Percentiles rank a stretch among this genome's conserved stretches.
Conservation (phyloP, 1,140 invertebrate genomes). For the Drosophila rhopaloa region DNA sequence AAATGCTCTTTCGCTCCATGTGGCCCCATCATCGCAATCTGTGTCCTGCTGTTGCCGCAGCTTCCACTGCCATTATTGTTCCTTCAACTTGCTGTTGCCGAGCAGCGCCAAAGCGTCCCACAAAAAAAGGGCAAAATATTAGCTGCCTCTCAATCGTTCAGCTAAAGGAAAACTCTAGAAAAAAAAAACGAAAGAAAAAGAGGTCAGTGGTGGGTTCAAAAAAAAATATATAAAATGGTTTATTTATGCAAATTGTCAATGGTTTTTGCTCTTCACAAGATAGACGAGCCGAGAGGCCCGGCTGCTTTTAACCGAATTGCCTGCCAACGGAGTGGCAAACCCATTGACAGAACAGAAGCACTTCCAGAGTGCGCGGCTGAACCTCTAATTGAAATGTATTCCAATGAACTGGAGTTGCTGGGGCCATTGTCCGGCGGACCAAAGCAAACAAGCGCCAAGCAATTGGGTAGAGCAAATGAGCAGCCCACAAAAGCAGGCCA, state of each 20-base stretch:
- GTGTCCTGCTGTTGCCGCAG: slow-evolving; percentile 40
- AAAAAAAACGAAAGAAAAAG: slow-evolving; percentile 26
- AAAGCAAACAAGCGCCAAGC: slow-evolving; percentile 28
- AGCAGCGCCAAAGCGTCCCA: background rate
- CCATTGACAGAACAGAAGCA: slow-evolving; percentile 22
- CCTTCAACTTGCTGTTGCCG: slow-evolving; percentile 21
- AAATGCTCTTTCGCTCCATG: slow-evolving; percentile 44
- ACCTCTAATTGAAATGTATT: slow-evolving; percentile 35
- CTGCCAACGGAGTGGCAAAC: slow-evolving; percentile 30
- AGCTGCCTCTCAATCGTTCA: slow-evolving; percentile 53
- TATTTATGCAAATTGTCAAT: slow-evolving; percentile 59
- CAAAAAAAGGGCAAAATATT: slow-evolving; percentile 49
- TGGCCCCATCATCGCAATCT: slow-evolving; percentile 45
- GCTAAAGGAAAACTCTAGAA: slow-evolving; percentile 7
- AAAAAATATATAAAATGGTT: slow-evolving; percentile 45
- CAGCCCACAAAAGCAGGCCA: slow-evolving; percentile 35
- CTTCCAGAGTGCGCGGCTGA: background rate
- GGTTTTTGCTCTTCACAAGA: slow-evolving; percentile 43
- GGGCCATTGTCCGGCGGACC: slow-evolving; percentile 17
- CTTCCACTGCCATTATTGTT: slow-evolving; percentile 37
- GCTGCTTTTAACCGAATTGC: slow-evolving; percentile 33
- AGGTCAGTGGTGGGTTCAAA: slow-evolving; percentile 13
- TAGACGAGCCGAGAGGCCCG: slow-evolving; percentile 9
- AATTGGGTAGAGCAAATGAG: slow-evolving; percentile 16
- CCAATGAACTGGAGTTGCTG: background rate